phyloP scores from a whole-genome alignment of 2,797 vertebrate species.

The Phrynocephalus vlangalii region DNA sequence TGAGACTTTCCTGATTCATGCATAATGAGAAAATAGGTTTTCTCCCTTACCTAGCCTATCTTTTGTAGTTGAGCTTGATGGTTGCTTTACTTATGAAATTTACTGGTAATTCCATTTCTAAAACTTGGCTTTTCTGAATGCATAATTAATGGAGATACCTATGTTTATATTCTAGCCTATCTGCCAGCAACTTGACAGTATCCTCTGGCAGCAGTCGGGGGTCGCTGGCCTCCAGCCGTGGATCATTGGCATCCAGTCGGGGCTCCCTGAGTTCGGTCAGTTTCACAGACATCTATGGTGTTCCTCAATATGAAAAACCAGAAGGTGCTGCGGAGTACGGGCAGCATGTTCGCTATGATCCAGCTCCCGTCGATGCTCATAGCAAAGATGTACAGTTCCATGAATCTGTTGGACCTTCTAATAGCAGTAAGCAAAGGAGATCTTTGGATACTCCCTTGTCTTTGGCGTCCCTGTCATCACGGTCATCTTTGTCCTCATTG shows the following conservation, averaged over 20 bases:
- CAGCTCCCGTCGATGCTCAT: slow-evolving; percentile 83
- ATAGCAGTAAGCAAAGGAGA: slow-evolving; percentile 84
- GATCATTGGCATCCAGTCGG: slow-evolving; percentile 93
- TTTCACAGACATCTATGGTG: slow-evolving; percentile 97
- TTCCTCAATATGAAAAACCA: slow-evolving; percentile 91
- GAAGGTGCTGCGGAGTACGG: slow-evolving; percentile 83
- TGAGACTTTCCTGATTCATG: too few species aligned
- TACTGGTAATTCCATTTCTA: neutral
- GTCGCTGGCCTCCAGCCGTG: slow-evolving; percentile 93
- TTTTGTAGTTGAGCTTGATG: slow-evolving; percentile 11
- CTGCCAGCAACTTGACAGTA: slow-evolving; percentile 93
- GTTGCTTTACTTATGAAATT: neutral
- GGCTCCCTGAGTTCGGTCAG: slow-evolving; percentile 97
- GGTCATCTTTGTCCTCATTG: slow-evolving; percentile 94
- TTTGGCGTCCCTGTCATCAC: slow-evolving; percentile 93
- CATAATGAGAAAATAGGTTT: neutral
- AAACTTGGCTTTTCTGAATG: neutral
- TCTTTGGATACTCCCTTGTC: slow-evolving; percentile 94
- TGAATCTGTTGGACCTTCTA: slow-evolving; percentile 75
- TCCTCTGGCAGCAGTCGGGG: slow-evolving; percentile 97
- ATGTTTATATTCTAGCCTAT: slow-evolving; percentile 81
- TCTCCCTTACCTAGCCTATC: neutral
- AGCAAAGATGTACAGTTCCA: slow-evolving; percentile 79
- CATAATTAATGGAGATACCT: slow-evolving; percentile 29
- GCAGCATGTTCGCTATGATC: slow-evolving; percentile 88